These are phyloP conservation scores for Odontamblyopus lacepedii DNA, from an alignment of 2,797 vertebrate genomes.

Conservation along the genomic window DNA sequence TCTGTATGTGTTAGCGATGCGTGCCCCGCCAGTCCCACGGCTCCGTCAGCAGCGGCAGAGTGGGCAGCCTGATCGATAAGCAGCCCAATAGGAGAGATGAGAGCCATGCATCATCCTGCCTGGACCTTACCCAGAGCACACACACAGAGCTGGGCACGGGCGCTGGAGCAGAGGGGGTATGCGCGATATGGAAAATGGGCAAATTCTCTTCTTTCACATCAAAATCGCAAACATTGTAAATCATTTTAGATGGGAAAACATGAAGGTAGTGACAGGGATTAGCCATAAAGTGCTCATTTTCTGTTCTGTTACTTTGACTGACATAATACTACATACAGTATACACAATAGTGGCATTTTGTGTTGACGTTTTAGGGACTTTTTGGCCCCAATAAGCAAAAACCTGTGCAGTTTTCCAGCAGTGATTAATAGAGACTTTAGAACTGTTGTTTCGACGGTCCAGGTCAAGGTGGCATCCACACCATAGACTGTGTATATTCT, in stretches of 20 bases:
- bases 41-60: conserved; percentile 37
- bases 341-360: no score
- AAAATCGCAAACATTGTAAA: background rate
- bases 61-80: conserved; percentile 62
- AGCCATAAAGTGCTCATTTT: background rate
- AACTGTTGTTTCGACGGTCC: no score
- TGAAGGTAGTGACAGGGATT: background rate
- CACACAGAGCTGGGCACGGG: conserved; percentile 9
- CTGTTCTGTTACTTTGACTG: background rate
- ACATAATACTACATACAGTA: background rate
- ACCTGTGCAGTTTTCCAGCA: no score
- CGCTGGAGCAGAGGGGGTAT: background rate
- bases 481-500: no score
- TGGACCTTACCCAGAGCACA: conserved; percentile 35
- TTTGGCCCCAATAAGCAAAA: no score
- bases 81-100: conserved; percentile 59
- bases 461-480: no score
- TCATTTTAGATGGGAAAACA: background rate
- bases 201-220: background rate
- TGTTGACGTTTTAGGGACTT: no score
- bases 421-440: no score
- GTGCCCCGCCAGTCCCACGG: conserved; percentile 42
- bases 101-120: conserved; percentile 70
- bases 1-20: conserved; percentile 42
- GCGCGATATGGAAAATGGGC: conserved; percentile 4